Evolutionary conservation across 2,797 vertebrate genomes (phyloP).

Genomic region (Hapalemur alaotrensis): DNA sequence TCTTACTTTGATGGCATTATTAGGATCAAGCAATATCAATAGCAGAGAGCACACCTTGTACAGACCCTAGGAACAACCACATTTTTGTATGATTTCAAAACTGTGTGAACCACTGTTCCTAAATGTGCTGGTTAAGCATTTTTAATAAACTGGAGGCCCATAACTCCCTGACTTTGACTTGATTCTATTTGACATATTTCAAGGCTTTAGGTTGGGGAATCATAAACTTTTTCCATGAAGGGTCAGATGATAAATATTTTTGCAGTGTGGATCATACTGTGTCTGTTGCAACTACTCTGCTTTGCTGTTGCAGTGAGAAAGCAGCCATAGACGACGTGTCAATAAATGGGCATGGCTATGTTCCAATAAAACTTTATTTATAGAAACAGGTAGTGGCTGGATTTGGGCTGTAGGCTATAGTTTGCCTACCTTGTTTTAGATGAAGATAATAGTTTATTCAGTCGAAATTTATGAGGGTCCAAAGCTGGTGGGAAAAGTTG

Average conservation of each 20-base stretch:
- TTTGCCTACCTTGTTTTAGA: background rate
- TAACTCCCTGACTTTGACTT: background rate
- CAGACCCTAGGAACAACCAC: background rate
- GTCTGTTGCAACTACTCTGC: background rate
- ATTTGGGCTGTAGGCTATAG: background rate
- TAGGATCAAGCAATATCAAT: background rate
- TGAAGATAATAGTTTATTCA: background rate
- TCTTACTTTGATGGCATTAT: conserved; percentile 32
- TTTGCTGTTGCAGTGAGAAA: background rate
- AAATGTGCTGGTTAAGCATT: background rate
- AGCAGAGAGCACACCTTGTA: background rate
- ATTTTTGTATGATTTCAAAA: conserved; percentile 5
- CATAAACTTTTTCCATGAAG: background rate
- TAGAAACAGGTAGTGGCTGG: background rate
- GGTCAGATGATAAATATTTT: background rate
- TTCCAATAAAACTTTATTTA: conserved; percentile 11
- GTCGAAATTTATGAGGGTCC: background rate
- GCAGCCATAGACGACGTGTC: background rate
- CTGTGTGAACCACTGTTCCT: background rate
- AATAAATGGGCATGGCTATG: background rate
- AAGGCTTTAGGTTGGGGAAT: background rate
- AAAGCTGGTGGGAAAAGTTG: background rate
- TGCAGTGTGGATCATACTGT: background rate
- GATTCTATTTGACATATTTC: background rate
- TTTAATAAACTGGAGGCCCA: background rate